Base-by-base conservation (phyloP, 2,113 vertebrate genomes). In the Eclectus roratus region DNA sequence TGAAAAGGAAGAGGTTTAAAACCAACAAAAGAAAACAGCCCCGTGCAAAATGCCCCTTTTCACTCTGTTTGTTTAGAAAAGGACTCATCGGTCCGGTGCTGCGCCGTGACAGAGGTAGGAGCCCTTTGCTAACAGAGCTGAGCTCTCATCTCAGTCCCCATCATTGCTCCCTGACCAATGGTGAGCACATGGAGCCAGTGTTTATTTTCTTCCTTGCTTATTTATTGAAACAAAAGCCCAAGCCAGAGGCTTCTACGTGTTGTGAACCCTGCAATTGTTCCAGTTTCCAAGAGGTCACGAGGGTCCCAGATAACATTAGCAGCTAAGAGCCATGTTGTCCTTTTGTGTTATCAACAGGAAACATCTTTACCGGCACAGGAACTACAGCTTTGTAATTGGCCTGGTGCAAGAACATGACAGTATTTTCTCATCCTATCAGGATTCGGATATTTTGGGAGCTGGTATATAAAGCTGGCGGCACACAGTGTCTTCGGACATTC, bases 331-430 rank as follows among this genome's bases (percentile, higher is more conserved):
- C 63, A 4, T 82, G 76, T 94, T 56, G 92, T 96, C 92, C 96
- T 95, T 50, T 58, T 23, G 92, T 35, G 68, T 98, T 99, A 99
- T 99, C 99, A 94, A 98, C 99, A 99, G 99, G 99, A 99, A 99
- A 99, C 99, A 99, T 99, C 99, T 99, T 99, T 98, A 96, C 91
- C 98, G 58, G 98, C 85, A 97, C 98, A 99, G 99, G 99, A 99
- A 99, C 98, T 98, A 78, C 95, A 97, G 97, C 98, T 98, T 97
- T 98, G 98, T 98, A 98, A 98, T 98, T 98, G 98, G 98, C 97
- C 97, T 96, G 91, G 97, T 97, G 98, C 98, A 97, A 98, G 98
- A 98, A 98, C 98, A 96, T 97, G 96, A 98, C 98, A 96, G 88
- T 64, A 11, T 64, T 76, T 41, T 89, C 97, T 97, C 97, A 74